Evolutionary conservation across 1,140 invertebrate species (phyloP).

Genomic region (Drosophila setifemur): DNA sequence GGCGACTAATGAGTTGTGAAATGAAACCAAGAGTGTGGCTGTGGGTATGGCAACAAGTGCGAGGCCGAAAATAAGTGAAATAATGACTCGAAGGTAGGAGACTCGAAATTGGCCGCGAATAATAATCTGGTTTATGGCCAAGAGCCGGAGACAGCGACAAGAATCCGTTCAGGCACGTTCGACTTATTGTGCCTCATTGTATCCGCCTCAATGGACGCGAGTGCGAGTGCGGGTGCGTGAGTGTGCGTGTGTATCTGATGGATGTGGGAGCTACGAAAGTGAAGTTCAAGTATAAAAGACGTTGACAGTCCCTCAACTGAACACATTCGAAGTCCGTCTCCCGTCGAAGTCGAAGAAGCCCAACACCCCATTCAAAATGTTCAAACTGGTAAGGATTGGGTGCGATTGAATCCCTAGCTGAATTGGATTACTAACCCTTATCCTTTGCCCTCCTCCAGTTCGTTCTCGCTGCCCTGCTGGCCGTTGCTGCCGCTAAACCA

Average conservation of each 20-base stretch:
- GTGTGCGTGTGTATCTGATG: slow-evolving; percentile 13
- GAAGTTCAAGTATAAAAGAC: slow-evolving; percentile 78
- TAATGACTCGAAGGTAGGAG: slow-evolving; percentile 20
- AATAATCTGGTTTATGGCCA: slow-evolving; percentile 67
- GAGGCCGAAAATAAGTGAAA: slow-evolving; percentile 52
- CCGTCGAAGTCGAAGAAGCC: slow-evolving; percentile 54
- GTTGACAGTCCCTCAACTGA: slow-evolving; percentile 38
- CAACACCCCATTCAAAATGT: slow-evolving; percentile 69
- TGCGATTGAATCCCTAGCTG: neutral
- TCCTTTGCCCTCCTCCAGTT: slow-evolving; percentile 67
- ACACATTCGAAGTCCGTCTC: slow-evolving; percentile 55
- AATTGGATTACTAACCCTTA: slow-evolving; percentile 3
- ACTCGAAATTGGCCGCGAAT: slow-evolving; percentile 61
- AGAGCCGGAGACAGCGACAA: slow-evolving; percentile 26
- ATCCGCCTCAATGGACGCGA: slow-evolving; percentile 43
- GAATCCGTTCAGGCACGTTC: slow-evolving; percentile 74
- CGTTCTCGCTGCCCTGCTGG: slow-evolving; percentile 85
- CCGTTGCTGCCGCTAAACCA: slow-evolving; percentile 84
- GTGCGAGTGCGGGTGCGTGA: neutral
- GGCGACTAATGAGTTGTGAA: slow-evolving; percentile 62
- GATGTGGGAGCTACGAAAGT: slow-evolving; percentile 43
- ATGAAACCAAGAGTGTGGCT: slow-evolving; percentile 71
- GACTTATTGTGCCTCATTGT: slow-evolving; percentile 42
- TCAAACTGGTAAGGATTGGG: slow-evolving; percentile 82
- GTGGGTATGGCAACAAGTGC: slow-evolving; percentile 34